phyloP scores from a whole-genome alignment of 2,888 invertebrate species.

The Drosophila falleni region DNA sequence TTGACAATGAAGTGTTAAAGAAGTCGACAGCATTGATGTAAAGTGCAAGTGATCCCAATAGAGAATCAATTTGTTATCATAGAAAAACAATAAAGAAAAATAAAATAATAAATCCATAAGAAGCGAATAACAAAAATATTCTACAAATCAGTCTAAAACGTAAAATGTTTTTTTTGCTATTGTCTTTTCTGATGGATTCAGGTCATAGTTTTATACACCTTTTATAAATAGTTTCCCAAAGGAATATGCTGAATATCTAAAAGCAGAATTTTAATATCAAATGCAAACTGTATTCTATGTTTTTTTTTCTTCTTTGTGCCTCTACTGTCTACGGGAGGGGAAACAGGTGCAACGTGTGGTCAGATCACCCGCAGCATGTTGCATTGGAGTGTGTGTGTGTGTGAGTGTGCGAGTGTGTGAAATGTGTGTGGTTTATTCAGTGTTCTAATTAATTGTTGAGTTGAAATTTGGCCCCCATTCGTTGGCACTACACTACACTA shows the following conservation, averaged over 20 bases:
- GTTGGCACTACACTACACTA: conserved; percentile 1
- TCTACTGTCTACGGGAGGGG: not conserved
- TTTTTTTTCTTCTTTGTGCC: not conserved
- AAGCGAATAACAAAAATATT: not conserved
- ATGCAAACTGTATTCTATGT: conserved; percentile 38
- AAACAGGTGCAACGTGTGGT: conserved; percentile 6
- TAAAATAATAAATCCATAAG: not conserved
- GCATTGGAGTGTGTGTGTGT: conserved; percentile 1
- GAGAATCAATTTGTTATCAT: not conserved
- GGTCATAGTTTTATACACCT: too few relatives aligned
- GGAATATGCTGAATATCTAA: not conserved
- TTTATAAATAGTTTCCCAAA: not conserved
- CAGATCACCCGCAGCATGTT: conserved; percentile 17
- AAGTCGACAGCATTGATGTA: conserved; percentile 7
- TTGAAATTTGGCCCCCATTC: conserved; percentile 29
- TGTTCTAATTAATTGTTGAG: conserved; percentile 68
- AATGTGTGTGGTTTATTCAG: conserved; percentile 49
- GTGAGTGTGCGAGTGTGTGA: conserved; percentile 38
- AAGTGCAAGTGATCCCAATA: not conserved
- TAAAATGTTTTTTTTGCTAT: too few relatives aligned
- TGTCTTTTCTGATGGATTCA: too few relatives aligned
- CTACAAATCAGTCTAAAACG: too few relatives aligned
- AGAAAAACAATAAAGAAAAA: not conserved
- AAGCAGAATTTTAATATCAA: conserved; percentile 46
- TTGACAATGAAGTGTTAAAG: conserved; percentile 36